Conservation (phyloP, 2,888 invertebrate genomes). For the Eupithecia insigniata region DNA sequence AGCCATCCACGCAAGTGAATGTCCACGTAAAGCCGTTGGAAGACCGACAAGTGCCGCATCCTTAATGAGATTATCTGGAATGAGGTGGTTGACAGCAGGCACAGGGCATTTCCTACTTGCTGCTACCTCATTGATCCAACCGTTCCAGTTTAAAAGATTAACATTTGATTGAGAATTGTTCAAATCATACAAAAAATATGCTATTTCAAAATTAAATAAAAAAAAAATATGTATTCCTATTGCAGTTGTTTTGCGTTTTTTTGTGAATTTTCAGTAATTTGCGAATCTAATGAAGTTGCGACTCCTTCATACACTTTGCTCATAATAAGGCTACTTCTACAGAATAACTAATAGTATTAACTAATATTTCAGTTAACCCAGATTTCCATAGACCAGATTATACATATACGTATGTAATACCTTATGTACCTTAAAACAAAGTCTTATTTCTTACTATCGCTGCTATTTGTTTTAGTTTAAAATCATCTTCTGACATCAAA, state of each 20-base stretch:
- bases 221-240: no score
- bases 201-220: no score
- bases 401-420: no score
- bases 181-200: no score
- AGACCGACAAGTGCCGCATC: slow-evolving; percentile 51
- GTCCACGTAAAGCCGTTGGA: slow-evolving; percentile 51
- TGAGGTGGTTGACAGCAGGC: slow-evolving; percentile 45
- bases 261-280: no score
- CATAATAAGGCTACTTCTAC: no score
- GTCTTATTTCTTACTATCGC: not conserved
- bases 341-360: no score
- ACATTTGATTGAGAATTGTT: no score
- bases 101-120: slow-evolving; percentile 30
- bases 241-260: no score
- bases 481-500: not conserved
- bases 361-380: not conserved
- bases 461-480: not conserved
- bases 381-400: not conserved
- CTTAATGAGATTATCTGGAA: slow-evolving; percentile 54
- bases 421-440: not conserved
- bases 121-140: not conserved
- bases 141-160: no score
- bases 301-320: not conserved
- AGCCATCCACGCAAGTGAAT: slow-evolving; percentile 32
- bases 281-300: no score